Evolutionary conservation across 2,888 invertebrate genomes (phyloP).

Genomic region (Orchesellides sinensis): DNA sequence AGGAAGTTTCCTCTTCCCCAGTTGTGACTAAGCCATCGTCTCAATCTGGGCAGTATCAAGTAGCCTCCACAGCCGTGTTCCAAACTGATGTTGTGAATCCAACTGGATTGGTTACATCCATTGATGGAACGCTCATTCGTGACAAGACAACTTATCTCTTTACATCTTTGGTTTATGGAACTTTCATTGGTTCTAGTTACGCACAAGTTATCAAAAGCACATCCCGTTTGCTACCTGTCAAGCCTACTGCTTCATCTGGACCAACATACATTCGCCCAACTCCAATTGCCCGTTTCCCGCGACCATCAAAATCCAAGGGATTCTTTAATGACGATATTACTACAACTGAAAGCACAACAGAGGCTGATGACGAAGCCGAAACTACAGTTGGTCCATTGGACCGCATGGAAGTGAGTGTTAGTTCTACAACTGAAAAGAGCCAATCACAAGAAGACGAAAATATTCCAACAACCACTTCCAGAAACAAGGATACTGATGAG

Average conservation of each 20-base stretch:
- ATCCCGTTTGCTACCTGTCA: constrained; percentile 80
- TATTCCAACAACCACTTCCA: constrained; percentile 51
- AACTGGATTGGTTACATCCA: constrained; percentile 85
- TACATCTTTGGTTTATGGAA: constrained; percentile 85
- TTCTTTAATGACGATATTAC: constrained; percentile 68
- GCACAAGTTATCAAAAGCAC: constrained; percentile 88
- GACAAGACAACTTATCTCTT: constrained; percentile 84
- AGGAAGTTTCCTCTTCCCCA: constrained; percentile 18
- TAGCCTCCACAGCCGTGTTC: constrained; percentile 72
- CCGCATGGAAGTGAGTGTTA: constrained; percentile 65
- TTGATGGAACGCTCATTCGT: constrained; percentile 84
- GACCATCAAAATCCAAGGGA: constrained; percentile 76
- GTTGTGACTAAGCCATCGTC: constrained; percentile 14
- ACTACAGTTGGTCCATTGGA: constrained; percentile 61
- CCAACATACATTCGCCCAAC: constrained; percentile 76
- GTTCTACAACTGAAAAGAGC: constrained; percentile 62
- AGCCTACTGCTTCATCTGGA: constrained; percentile 62
- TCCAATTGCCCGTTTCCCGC: constrained; percentile 78
- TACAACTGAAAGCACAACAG: constrained; percentile 72
- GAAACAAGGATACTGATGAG: constrained; percentile 45
- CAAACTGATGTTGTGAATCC: constrained; percentile 73
- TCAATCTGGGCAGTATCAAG: constrained; percentile 47
- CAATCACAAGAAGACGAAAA: constrained; percentile 59
- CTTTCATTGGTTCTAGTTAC: constrained; percentile 84
- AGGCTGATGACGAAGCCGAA: constrained; percentile 66